A percentile compares a stretch with the other conserved stretches of the same genome.
These are phyloP conservation scores for Poecilia gillii DNA, from an alignment of 2,797 vertebrate genomes.

Conservation along the genomic window DNA sequence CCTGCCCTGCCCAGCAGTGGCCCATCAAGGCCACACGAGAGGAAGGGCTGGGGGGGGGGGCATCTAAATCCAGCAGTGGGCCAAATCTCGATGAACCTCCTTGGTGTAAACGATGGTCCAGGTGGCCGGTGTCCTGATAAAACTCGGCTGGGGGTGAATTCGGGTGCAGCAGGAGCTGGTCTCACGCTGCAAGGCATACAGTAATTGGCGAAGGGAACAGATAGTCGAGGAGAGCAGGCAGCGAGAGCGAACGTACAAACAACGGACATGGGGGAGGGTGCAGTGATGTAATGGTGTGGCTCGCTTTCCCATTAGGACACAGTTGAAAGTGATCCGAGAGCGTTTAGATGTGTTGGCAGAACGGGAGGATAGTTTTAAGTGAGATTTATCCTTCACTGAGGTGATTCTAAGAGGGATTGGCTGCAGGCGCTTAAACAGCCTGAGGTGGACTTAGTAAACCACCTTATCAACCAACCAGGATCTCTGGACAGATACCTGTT, in stretches of 20 bases:
- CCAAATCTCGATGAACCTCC: constrained; percentile 37
- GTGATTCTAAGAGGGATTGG: constrained; percentile 74
- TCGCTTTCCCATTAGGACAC: constrained; percentile 60
- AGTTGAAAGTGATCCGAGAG: constrained; percentile 70
- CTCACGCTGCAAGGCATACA: constrained; percentile 35
- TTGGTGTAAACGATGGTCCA: constrained; percentile 31
- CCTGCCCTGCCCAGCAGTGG: constrained; percentile 62
- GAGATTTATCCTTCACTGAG: constrained; percentile 72
- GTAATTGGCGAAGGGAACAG: constrained; percentile 61
- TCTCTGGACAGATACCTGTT: constrained; percentile 14
- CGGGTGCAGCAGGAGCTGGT: constrained; percentile 47
- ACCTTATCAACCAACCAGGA: constrained; percentile 29
- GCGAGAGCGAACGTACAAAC: constrained; percentile 35
- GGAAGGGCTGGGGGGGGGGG: constrained; percentile 9
- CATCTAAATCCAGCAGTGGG: constrained; percentile 51
- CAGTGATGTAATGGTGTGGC: constrained; percentile 69
- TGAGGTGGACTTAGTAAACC: constrained; percentile 56
- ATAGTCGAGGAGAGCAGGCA: constrained; percentile 31
- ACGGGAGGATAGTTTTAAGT: constrained; percentile 70
- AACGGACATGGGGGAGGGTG: constrained; percentile 43
- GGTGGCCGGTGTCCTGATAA: constrained; percentile 61
- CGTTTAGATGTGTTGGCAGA: constrained; percentile 72
- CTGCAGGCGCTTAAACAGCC: constrained; percentile 51
- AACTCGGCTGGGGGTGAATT: constrained; percentile 53
- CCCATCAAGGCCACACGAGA: constrained; percentile 50